phyloP scores from a whole-genome alignment of 2,888 invertebrate genomes.

The Zeuzera pyrina region DNA sequence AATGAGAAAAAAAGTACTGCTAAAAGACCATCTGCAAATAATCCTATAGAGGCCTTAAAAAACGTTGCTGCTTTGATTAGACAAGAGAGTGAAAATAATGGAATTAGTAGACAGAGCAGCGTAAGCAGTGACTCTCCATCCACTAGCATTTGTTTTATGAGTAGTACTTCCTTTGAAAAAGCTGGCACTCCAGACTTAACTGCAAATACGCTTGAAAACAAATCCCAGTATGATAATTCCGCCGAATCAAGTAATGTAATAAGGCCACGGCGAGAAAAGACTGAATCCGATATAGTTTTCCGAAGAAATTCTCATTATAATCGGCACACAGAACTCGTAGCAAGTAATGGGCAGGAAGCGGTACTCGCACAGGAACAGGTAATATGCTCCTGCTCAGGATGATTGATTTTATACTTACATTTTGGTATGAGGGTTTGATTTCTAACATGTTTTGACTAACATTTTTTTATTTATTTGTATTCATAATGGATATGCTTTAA shows the following conservation, averaged over 20 bases:
- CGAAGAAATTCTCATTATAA: conserved; percentile 70
- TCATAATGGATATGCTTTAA: conserved; percentile 4
- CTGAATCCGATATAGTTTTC: conserved; percentile 89
- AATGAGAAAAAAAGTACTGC: conserved; percentile 33
- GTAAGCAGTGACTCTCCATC: conserved; percentile 59
- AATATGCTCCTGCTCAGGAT: conserved; percentile 66
- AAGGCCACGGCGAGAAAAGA: conserved; percentile 87
- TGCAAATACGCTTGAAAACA: conserved; percentile 43
- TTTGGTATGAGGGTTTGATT: conserved; percentile 60
- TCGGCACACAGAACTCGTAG: conserved; percentile 53
- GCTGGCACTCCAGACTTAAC: conserved; percentile 53
- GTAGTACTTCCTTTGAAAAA: conserved; percentile 45
- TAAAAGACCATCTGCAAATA: conserved; percentile 35
- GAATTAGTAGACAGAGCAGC: conserved; percentile 55
- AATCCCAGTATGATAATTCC: conserved; percentile 24
- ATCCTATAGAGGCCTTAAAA: conserved; percentile 60
- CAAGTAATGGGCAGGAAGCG: conserved; percentile 68
- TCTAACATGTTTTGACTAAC: conserved; percentile 53
- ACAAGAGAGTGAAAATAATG: conserved; percentile 49
- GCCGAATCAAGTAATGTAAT: conserved; percentile 55
- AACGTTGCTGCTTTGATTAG: conserved; percentile 56
- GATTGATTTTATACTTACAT: conserved; percentile 52
- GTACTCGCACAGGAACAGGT: conserved; percentile 70
- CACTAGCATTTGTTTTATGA: conserved; percentile 51
- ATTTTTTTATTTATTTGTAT: conserved; percentile 8